Evolutionary conservation across 2,113 vertebrate genomes (phyloP).

Genomic region (Lagopus muta): DNA sequence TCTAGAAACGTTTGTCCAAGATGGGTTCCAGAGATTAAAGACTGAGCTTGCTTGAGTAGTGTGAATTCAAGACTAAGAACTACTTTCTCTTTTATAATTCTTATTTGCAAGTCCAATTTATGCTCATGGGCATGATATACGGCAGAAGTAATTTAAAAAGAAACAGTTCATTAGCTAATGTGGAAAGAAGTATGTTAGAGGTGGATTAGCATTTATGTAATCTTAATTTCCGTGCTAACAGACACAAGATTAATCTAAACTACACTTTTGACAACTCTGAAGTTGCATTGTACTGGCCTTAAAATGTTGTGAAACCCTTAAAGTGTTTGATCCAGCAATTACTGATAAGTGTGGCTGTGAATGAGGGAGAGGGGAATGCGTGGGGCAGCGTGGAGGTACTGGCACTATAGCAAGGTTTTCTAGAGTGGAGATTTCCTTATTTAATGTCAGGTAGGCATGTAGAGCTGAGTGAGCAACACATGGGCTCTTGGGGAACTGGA

Average conservation of each 20-base stretch:
- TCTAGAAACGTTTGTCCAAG: constrained; percentile 54
- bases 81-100: constrained; percentile 31
- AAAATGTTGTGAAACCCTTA: neutral
- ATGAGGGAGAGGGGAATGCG: neutral
- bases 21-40: constrained; percentile 45
- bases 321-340: neutral
- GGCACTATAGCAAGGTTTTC: neutral
- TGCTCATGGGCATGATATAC: neutral
- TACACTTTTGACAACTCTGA: neutral
- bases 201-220: neutral
- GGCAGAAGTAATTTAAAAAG: neutral
- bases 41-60: constrained; percentile 8
- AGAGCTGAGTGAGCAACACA: neutral
- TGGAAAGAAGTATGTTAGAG: neutral
- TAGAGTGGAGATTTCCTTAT: neutral
- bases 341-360: neutral
- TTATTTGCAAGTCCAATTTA: constrained; percentile 27
- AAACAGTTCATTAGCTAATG: neutral
- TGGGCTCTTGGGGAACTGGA: neutral
- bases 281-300: neutral
- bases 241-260: neutral
- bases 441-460: fast-evolving
- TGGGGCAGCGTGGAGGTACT: neutral
- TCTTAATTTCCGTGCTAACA: constrained; percentile 8
- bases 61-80: constrained; percentile 44